Evolutionary conservation across 2,888 invertebrate species (phyloP), one percentile per base, ranked within the genome.

Genomic region (Encarsia formosa): DNA sequence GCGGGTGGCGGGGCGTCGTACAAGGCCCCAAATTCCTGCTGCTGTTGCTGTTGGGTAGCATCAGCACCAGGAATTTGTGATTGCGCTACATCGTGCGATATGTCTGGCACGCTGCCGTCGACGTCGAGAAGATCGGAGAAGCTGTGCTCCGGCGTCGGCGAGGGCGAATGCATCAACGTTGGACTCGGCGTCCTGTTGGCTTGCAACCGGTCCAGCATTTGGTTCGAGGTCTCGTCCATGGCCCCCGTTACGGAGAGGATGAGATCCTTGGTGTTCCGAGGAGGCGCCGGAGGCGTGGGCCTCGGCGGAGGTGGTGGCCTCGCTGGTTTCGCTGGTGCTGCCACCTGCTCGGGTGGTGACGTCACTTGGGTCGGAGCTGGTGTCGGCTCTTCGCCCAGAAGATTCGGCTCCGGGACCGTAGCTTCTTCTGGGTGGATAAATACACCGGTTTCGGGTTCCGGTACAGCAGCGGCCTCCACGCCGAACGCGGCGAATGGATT

Each of bases 151-250:
- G 84, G 89, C 1, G 91, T 91, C 3, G 91, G 91, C 65, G 90
- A 88, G 1, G 91, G 90, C 1, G 91, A 89, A 68, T 90, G 89
- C 77, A 88, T 87, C 9, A 90, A 85, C 0, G 91, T 87, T 0
- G 92, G 92, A 71, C 91, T 91, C 0, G 92, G 92, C 1, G 90
- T 89, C 59, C 91, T 81, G 1, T 91, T 91, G 5, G 86, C 88
- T 45, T 91, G 88, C 55, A 91, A 82, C 54, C 91, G 84, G 61
- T 91, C 89, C 49, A 92, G 74, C 46, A 93, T 76, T 67, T 90
- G 87, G 4, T 88, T 86, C 62, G 91, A 91, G 0, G 91, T 88
- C 43, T 89, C 88, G 66, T 93, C 91, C 84, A 92, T 84, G 49
- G 89, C 90, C 2, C 89, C 91, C 31, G 92, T 91, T 1, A 92